Evolutionary conservation across 2,797 vertebrate species (phyloP).

Genomic region (Gymnodraco acuticeps): DNA sequence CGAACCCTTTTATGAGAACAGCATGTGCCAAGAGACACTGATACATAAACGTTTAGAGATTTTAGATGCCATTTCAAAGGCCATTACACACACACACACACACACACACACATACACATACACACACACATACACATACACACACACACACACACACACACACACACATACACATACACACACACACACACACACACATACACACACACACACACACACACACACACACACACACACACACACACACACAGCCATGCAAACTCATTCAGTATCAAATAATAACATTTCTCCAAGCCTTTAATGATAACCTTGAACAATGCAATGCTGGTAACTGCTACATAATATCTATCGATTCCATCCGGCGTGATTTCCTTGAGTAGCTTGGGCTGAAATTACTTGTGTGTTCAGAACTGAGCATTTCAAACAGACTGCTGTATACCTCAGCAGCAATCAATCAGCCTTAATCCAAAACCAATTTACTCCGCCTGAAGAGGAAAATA

Average conservation of each 20-base stretch:
- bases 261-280: slow-evolving; percentile 43
- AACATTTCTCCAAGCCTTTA: slow-evolving; percentile 71
- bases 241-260: slow-evolving; percentile 18
- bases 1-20: no score
- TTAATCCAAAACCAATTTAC: slow-evolving; percentile 88
- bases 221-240: slow-evolving; percentile 4
- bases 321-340: slow-evolving; percentile 73
- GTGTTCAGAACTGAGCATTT: slow-evolving; percentile 80
- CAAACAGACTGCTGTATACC: slow-evolving; percentile 81
- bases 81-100: not conserved
- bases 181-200: slow-evolving; percentile 4
- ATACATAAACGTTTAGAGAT: slow-evolving; percentile 1
- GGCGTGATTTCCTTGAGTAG: slow-evolving; percentile 78
- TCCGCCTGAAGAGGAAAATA: slow-evolving; percentile 85
- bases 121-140: slow-evolving; percentile 5
- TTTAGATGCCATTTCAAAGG: slow-evolving; percentile 7
- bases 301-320: slow-evolving; percentile 79
- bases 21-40: not conserved
- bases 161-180: slow-evolving; percentile 1
- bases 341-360: slow-evolving; percentile 81
- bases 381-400: slow-evolving; percentile 77
- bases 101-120: no score
- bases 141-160: not conserved
- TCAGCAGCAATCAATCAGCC: slow-evolving; percentile 85
- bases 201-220: slow-evolving; percentile 13